These are phyloP conservation scores for Leucoptera coffeella DNA, from an alignment of 2,888 invertebrate genomes.

Conservation along the genomic window DNA sequence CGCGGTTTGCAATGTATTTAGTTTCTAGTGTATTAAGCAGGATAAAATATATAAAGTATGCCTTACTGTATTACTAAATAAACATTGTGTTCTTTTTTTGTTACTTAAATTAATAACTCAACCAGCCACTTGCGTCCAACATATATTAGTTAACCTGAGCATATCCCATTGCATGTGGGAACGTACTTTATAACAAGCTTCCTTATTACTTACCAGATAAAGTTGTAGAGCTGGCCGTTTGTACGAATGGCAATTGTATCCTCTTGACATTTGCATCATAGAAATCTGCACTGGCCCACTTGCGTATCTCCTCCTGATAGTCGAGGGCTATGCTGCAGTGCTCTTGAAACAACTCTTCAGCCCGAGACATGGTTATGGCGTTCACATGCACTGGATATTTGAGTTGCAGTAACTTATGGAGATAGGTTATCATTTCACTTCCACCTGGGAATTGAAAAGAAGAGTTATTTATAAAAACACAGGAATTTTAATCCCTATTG, in stretches of 20 bases:
- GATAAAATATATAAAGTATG: too few species aligned
- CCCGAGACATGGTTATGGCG: constrained; percentile 78
- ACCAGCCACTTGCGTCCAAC: too few species aligned
- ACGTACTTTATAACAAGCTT: too few species aligned
- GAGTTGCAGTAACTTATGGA: constrained; percentile 82
- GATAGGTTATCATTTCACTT: constrained; percentile 74
- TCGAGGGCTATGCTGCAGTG: constrained; percentile 73
- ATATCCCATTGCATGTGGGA: too few species aligned
- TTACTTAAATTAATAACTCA: too few species aligned
- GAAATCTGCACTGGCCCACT: constrained; percentile 77
- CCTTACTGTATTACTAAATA: too few species aligned
- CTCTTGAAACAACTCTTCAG: constrained; percentile 80
- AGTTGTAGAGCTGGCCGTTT: constrained; percentile 55
- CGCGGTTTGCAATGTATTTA: too few species aligned
- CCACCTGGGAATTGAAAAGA: constrained; percentile 46
- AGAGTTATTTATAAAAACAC: too few species aligned
- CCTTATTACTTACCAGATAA: constrained; percentile 42
- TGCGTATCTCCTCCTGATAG: constrained; percentile 70
- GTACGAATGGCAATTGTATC: constrained; percentile 80
- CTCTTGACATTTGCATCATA: constrained; percentile 78
- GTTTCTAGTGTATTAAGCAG: too few species aligned
- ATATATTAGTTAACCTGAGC: too few species aligned
- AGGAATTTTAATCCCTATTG: not conserved
- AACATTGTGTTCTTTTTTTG: too few species aligned
- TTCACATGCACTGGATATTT: constrained; percentile 90